phyloP scores from a whole-genome alignment of 2,113 vertebrate species.

The Diadophis punctatus region DNA sequence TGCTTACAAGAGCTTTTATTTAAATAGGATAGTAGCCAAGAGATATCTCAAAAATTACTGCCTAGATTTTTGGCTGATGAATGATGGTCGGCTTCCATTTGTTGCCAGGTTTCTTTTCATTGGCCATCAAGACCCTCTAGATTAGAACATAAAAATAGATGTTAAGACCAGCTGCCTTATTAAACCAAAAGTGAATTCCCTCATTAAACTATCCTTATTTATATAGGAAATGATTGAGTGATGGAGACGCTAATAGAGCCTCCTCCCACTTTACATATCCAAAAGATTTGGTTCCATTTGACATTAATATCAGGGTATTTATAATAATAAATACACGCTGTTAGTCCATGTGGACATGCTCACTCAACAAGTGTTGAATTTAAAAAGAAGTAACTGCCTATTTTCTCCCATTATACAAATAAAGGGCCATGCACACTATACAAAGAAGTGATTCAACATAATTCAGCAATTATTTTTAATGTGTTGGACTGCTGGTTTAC shows the following conservation, averaged over 20 bases:
- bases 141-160: background rate
- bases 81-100: background rate
- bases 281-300: background rate
- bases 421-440: background rate
- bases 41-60: background rate
- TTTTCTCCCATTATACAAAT: conserved; percentile 31
- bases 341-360: conserved; percentile 3
- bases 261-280: background rate
- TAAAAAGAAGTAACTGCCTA: background rate
- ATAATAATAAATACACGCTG: background rate
- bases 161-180: background rate
- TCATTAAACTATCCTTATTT: background rate
- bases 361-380: conserved; percentile 10
- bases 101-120: background rate
- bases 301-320: background rate
- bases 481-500: conserved; percentile 65
- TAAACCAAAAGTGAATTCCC: background rate
- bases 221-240: background rate
- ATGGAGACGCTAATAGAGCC: background rate
- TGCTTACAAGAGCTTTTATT: background rate
- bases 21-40: background rate
- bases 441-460: conserved; percentile 52
- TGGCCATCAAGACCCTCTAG: background rate
- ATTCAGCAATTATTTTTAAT: conserved; percentile 70
- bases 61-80: background rate